These are phyloP conservation scores for Seriola dumerili DNA, from an alignment of 2,113 vertebrate species.

Conservation along the genomic window DNA sequence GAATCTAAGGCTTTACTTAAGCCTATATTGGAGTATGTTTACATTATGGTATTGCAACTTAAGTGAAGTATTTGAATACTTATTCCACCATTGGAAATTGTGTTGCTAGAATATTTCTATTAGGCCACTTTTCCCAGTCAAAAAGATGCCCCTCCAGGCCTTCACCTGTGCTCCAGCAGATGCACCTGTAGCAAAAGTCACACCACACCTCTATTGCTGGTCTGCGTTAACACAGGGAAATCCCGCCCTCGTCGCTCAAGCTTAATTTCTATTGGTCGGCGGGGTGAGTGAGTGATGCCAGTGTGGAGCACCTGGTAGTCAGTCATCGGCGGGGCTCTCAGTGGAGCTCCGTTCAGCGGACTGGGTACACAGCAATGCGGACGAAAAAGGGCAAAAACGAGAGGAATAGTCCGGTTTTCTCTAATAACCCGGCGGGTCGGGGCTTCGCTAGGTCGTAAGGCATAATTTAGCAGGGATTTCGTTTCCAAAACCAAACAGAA, in stretches of 20 bases:
- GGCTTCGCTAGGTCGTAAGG: constrained; percentile 12
- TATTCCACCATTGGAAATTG: background rate
- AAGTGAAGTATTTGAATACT: background rate
- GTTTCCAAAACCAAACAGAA: constrained; percentile 17
- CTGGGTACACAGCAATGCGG: constrained; percentile 78
- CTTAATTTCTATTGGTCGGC: constrained; percentile 77
- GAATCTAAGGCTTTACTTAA: too few species aligned
- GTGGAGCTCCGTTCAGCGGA: constrained; percentile 55
- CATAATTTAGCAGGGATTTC: constrained; percentile 9
- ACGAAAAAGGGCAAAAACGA: constrained; percentile 73
- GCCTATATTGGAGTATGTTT: too few species aligned
- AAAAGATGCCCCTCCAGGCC: background rate
- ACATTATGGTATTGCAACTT: background rate
- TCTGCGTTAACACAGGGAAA: constrained; percentile 46
- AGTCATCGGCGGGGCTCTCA: constrained; percentile 67
- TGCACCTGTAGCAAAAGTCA: constrained; percentile 77
- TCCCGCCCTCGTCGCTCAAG: constrained; percentile 71
- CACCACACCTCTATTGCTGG: constrained; percentile 73
- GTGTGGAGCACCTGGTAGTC: constrained; percentile 84
- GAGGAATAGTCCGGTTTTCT: constrained; percentile 67
- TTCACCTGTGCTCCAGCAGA: constrained; percentile 26
- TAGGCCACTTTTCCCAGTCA: background rate
- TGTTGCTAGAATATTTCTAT: background rate
- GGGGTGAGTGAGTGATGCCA: constrained; percentile 65
- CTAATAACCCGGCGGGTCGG: constrained; percentile 21